A percentile compares a stretch with the other conserved stretches of the same genome.
These are phyloP conservation scores for Eucidaris tribuloides DNA, from an alignment of 35 echinoderm and acorn worm species.

Conservation along the genomic window DNA sequence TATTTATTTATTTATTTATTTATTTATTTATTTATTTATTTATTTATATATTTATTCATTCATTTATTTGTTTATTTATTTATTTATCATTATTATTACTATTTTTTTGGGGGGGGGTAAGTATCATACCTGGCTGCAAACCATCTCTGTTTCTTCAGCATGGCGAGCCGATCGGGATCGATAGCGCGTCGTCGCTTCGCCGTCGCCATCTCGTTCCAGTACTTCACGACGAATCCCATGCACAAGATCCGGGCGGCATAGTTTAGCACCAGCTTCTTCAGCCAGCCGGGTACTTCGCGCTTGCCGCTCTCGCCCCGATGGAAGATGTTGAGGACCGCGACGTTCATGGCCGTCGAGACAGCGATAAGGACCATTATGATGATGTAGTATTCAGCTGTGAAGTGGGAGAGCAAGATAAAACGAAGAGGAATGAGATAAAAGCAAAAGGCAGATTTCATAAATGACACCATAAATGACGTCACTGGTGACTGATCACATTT, in stretches of 20 bases:
- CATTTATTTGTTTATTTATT: too few species aligned
- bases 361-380: conserved; percentile 90
- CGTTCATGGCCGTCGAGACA: conserved; percentile 90
- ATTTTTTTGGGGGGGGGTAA: too few species aligned
- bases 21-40: too few species aligned
- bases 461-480: too few species aligned
- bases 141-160: conserved; percentile 58
- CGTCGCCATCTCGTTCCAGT: conserved; percentile 44
- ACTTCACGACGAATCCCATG: conserved; percentile 61
- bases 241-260: conserved; percentile 79
- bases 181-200: conserved; percentile 20
- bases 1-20: too few species aligned
- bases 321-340: conserved; percentile 87
- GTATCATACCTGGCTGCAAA: conserved; percentile 58
- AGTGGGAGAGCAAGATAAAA: not conserved
- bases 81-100: too few species aligned
- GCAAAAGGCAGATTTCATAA: too few species aligned
- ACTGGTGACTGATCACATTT: too few species aligned
- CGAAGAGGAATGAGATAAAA: too few species aligned
- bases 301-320: conserved; percentile 61
- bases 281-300: conserved; percentile 80
- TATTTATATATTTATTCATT: too few species aligned
- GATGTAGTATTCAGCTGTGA: conserved; percentile 87
- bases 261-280: conserved; percentile 63
- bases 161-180: conserved; percentile 57